Base-by-base conservation (phyloP, 2,113 vertebrate genomes). In the Lepisosteus oculatus region DNA sequence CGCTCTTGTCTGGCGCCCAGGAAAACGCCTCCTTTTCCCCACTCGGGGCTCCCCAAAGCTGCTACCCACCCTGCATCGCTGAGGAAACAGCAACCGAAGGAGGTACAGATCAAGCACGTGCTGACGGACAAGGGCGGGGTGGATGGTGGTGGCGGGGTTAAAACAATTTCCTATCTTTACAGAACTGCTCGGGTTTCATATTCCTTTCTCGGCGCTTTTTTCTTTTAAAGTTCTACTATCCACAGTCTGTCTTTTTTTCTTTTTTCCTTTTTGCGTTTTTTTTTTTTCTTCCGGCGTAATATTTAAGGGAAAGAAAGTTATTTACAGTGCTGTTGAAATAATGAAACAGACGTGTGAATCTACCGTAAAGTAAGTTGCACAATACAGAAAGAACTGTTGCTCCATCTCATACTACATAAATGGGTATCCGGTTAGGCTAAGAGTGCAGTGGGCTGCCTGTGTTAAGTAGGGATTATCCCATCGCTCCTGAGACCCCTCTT, bases 261-360 rank as follows among this genome's bases (percentile, higher is more conserved):
- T 93, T 88, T 88, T 92, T 93, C 74, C 71, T 81, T 71, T 77
- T 80, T 69, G 85, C 82, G 7, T 13, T 61, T 14, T 61, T 6
- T n/a, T n/a, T 85, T 86, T 87, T 76, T 83, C 80, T 75, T 90
- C 89, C 87, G 85, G 86, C 91, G 86, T 89, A 87, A 88, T 89
- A 91, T 89, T 91, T 83, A 85, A 85, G 81, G 85, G 81, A 93
- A 87, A 92, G 90, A 95, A 89, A 94, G 93, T 93, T 99, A 99
- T 99, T 98, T 99, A 99, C 97, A 99, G 95, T 98, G 95, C 92
- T 95, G 94, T 87, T 96, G 95, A 97, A 97, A 97, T 95, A 95
- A 97, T 94, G 94, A 97, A 95, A 98, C 93, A 95, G 93, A 96
- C 91, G 91, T 96, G 91, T 94, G 84, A 94, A 94, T 98, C 97